Evolutionary conservation across 2,113 vertebrate genomes (phyloP), one percentile per base, ranked within the genome.

Genomic region (Eurystomus gularis): DNA sequence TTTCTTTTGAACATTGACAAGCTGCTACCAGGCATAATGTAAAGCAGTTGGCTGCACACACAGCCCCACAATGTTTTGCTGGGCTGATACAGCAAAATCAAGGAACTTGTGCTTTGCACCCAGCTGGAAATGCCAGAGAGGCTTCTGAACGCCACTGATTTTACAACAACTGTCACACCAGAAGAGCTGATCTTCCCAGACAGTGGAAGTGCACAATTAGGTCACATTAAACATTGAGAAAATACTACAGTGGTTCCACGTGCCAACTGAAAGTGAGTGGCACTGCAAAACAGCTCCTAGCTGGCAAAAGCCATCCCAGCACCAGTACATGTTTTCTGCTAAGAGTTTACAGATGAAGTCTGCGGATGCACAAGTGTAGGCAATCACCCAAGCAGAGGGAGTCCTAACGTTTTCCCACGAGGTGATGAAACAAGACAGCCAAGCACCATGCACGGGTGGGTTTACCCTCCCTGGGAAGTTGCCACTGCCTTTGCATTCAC

Each of bases 121-220:
- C 78, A 64, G 61, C 81, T 96, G 91, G 52, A 94, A 93, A 85
- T 25, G 57, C 66, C 8, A 0, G 8, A 58, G 40, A 79, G 7
- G 31, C 33, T 94, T 37, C 72, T 29, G 42, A 84, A 82, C 0
- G 0, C 61, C 73, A 61, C 70, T 13, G 7, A 39, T 62, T 95
- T 54, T 33, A 87, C 2, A 2, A 75, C 62, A 79, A 84, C 62
- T 76, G 58, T 94, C 94, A 94, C 39, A 79, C 58, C 33, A 61
- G 21, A 82, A 81, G 19, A 87, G 65, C 52, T 94, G 71, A 94
- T 93, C 28, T 62, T 91, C 66, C 49, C 70, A 69, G 89, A 85
- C 52, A 93, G 87, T 40, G 49, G 78, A 94, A 96, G 44, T 80
- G 88, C 78, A 94, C 81, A 96, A 87, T 93, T 82, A 94, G 84